Evolutionary conservation across 2,797 vertebrate species (phyloP).

Genomic region (Gallinago solitaria): DNA sequence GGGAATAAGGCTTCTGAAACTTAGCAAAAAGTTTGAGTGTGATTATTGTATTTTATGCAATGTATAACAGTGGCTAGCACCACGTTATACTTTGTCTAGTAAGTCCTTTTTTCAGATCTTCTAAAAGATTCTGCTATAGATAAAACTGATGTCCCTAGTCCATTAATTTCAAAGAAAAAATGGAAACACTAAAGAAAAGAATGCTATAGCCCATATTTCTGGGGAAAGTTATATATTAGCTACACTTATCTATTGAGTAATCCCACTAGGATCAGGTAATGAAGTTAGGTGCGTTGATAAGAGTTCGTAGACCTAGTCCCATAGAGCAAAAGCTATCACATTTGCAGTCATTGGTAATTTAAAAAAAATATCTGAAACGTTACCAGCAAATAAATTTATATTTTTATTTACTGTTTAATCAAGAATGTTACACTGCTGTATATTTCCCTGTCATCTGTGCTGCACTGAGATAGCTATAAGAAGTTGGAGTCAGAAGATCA

Average conservation of each 20-base stretch:
- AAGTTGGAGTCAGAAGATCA: neutral
- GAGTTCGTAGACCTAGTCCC: neutral
- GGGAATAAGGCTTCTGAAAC: neutral
- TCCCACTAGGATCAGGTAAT: neutral
- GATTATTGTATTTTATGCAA: neutral
- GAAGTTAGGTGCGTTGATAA: neutral
- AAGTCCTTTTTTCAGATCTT: neutral
- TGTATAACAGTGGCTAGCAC: rapidly evolving
- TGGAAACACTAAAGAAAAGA: neutral
- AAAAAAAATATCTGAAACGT: neutral
- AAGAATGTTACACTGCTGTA: neutral
- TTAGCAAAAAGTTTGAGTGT: neutral
- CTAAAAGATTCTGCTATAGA: neutral
- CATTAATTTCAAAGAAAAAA: neutral
- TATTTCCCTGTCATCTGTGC: neutral
- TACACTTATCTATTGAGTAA: neutral
- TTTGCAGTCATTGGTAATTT: neutral
- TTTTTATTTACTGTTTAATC: neutral
- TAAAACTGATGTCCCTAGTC: neutral
- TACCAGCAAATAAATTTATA: neutral
- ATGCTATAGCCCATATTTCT: neutral
- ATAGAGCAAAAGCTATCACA: neutral
- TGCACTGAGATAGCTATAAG: neutral
- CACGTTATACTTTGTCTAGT: neutral
- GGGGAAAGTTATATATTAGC: neutral